phyloP scores from a whole-genome alignment of 2,888 invertebrate genomes.

The Podotricha telesiphe region DNA sequence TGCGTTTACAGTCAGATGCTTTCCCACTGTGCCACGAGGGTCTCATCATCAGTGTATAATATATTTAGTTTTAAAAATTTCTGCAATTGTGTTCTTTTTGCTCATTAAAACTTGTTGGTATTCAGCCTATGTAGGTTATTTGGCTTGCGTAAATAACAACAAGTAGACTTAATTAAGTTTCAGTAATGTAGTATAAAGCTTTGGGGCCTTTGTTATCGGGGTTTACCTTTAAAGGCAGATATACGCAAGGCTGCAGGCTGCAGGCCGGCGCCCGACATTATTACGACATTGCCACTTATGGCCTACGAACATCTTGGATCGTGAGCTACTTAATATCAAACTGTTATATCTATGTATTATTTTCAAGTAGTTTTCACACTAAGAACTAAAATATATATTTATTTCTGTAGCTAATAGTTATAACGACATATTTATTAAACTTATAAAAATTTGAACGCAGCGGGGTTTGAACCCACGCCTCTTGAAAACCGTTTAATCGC shows the following conservation, averaged over 20 bases:
- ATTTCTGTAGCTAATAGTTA: too few relatives aligned
- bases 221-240: conserved; percentile 50
- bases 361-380: background rate
- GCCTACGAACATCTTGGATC: conserved; percentile 47
- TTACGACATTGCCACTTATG: conserved; percentile 47
- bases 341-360: conserved; percentile 11
- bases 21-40: too few relatives aligned
- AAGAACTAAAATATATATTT: background rate
- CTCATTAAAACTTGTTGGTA: background rate
- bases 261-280: conserved; percentile 41
- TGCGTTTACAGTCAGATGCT: too few relatives aligned
- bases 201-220: conserved; percentile 48
- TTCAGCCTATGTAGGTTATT: background rate
- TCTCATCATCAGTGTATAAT: background rate
- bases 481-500: too few relatives aligned
- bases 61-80: background rate
- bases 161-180: conserved; percentile 22
- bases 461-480: too few relatives aligned
- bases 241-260: conserved; percentile 38
- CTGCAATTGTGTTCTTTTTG: background rate
- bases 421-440: too few relatives aligned
- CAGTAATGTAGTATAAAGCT: conserved; percentile 18
- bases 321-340: conserved; percentile 33
- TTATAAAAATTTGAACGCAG: too few relatives aligned
- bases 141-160: conserved; percentile 10